Evolutionary conservation across 2,113 vertebrate genomes (phyloP), one percentile per base, ranked within the genome.

Genomic region (Pavo muticus): DNA sequence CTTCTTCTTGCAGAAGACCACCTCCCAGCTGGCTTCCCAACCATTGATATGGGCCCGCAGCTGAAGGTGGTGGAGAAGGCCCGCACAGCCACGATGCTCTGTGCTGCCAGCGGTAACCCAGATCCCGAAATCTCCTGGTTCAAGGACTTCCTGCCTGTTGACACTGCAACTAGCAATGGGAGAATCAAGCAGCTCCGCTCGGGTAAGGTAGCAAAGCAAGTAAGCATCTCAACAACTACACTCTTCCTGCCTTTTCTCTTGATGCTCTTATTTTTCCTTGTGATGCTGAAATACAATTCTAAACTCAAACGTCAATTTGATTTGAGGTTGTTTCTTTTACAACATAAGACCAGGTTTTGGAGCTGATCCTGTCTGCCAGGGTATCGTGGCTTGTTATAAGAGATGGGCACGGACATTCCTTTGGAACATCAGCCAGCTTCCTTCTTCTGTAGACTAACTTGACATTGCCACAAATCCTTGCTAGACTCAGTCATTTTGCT

Each of bases 61-160:
- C 98, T 99, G 93, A 99, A 99, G 96, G 99, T 99, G 67, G 99
- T 99, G 68, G 99, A 99, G 94, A 98, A 98, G 93, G 99, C 99
- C 0, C 99, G 99, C 40, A 99, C 99, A 0, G 99, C 99, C 91
- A 99, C 99, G 7, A 99, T 99, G 99, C 97, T 99, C 56, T 99
- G 99, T 27, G 99, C 99, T 7, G 99, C 99, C 76, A 99, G 99
- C 0, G 99, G 99, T 5, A 98, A 99, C 92, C 99, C 99, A 0
- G 99, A 99, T 83, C 99, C 99, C 0, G 99, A 99, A 97, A 99
- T 99, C 97, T 98, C 98, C 95, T 99, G 99, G 99, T 99, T 99
- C 96, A 99, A 99, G 97, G 99, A 99, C 92, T 99, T 99, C 90
- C 97, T 99, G 40, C 99, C 99, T 11, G 99, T 99, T 3, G 99